A percentile compares a stretch with the other conserved stretches of the same genome.
These are phyloP conservation scores for Zeuzera pyrina DNA, from an alignment of 2,888 invertebrate species.

Conservation along the genomic window DNA sequence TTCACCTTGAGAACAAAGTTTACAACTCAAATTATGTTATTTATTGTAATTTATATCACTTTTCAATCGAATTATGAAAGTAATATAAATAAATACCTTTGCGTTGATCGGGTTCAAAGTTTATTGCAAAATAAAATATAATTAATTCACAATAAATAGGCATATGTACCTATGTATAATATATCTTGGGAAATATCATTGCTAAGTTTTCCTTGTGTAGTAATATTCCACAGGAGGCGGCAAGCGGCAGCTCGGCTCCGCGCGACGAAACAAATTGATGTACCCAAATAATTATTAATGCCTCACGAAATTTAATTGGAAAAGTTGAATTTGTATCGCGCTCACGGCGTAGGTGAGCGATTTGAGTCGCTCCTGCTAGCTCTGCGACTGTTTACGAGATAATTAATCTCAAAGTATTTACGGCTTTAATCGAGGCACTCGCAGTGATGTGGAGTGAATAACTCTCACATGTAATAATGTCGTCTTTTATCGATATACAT, in stretches of 20 bases:
- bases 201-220: constrained; percentile 18
- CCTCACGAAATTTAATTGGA: constrained; percentile 76
- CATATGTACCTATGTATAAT: neutral
- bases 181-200: constrained; percentile 26
- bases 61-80: too few relatives aligned
- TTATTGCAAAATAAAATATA: too few relatives aligned
- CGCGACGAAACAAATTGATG: constrained; percentile 73
- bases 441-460: constrained; percentile 62
- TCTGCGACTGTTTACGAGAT: constrained; percentile 71
- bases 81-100: too few relatives aligned
- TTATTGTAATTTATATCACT: too few relatives aligned
- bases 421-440: constrained; percentile 71
- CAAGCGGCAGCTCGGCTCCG: constrained; percentile 32
- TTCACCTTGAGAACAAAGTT: too few relatives aligned
- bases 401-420: constrained; percentile 74
- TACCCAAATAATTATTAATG: constrained; percentile 75
- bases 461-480: constrained; percentile 68
- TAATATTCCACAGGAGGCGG: constrained; percentile 32
- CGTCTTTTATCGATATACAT: constrained; percentile 36
- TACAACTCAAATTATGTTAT: too few relatives aligned
- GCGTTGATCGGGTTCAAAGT: too few relatives aligned
- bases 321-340: constrained; percentile 74
- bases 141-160: too few relatives aligned
- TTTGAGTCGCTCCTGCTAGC: constrained; percentile 53
- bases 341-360: constrained; percentile 71